These are phyloP conservation scores for Stictonetta naevosa DNA, from an alignment of 2,113 vertebrate genomes.

Conservation along the genomic window DNA sequence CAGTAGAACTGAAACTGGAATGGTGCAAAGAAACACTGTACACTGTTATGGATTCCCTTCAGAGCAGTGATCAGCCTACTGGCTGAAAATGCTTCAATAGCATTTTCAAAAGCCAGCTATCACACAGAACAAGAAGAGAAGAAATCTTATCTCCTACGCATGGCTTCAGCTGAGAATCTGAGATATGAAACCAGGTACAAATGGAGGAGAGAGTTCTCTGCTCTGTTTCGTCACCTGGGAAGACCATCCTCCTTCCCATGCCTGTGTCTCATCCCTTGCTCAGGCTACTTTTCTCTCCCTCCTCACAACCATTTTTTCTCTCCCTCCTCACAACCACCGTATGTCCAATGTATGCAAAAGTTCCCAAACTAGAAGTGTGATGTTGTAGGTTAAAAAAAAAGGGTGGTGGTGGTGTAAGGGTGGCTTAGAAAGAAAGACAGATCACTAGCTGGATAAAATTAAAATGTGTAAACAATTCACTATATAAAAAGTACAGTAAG, in stretches of 20 bases:
- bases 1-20: not conserved
- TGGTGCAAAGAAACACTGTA: not conserved
- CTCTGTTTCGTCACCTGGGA: not conserved
- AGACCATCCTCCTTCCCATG: not conserved
- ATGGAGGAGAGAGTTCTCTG: not conserved
- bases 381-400: not conserved
- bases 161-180: not conserved
- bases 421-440: not conserved
- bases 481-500: not conserved
- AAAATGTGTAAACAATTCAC: not conserved
- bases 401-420: no score
- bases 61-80: not conserved
- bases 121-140: not conserved
- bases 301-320: not conserved
- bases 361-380: not conserved
- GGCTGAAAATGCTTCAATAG: not conserved
- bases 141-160: not conserved
- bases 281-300: not conserved
- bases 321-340: not conserved
- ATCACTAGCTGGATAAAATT: not conserved
- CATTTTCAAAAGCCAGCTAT: not conserved
- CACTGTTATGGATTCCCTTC: not conserved
- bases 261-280: rapidly evolving
- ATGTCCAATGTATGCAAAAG: not conserved
- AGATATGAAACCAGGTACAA: not conserved